Evolutionary conservation across 2,888 invertebrate species (phyloP), one percentile per base, ranked within the genome.

Genomic region (Cryptocephalus moraei): DNA sequence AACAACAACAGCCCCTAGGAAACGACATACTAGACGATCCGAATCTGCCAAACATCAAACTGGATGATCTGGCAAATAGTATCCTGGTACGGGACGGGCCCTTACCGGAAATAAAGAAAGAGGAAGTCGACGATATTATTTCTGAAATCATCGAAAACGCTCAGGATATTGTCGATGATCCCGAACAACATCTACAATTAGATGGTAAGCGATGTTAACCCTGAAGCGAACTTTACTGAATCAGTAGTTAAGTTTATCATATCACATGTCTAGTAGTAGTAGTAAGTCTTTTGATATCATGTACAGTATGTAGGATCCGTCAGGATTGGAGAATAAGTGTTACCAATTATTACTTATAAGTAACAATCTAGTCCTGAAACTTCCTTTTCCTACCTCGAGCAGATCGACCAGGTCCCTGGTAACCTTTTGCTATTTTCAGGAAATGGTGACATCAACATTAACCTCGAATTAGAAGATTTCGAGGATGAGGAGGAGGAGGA

Each of bases 111-210:
- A 73, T 75, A 50, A 73, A 74, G 48, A 73, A 75, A 47, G 75
- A 74, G 52, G 75, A 75, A 45, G 75, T 75, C n/a, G 75, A 76
- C 55, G 73, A 74, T 12, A 74, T 74, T 39, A 73, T 74, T 22
- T 74, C 75, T 1, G 75, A 75, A 59, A 72, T 76, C 47, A 75
- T 75, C 11, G 74, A 76, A 54, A 75, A 74, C 49, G 74, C 73
- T 3, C 60, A 62, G 45, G 74, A 69, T 54, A 67, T 69, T 39
- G 68, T 69, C 8, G 60, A 63, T 8, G 68, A 71, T 60, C 70
- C 70, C 8, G 71, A 71, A 53, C 67, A 69, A 44, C 68, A 70
- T 53, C 52, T 71, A 32, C 61, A 68, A 46, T 51, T 70, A 22
- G 69, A 68, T 47, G 66, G 64, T 14, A 36, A 36, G 36, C 4